Evolutionary conservation across 2,113 vertebrate genomes (phyloP).

Genomic region (Clarias magur): DNA sequence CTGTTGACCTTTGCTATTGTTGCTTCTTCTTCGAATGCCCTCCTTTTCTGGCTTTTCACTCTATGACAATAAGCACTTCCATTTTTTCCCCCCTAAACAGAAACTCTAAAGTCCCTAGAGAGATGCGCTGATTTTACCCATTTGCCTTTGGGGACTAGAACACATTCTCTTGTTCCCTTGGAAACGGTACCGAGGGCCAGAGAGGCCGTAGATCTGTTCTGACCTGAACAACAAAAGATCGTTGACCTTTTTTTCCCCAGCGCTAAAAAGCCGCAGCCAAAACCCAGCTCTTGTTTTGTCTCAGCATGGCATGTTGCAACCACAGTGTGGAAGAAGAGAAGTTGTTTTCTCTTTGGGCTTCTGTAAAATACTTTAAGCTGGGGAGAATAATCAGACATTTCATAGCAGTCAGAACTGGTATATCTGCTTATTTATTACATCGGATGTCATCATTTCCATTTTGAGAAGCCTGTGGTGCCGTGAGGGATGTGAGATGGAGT

Average conservation of each 20-base stretch:
- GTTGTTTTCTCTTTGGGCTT: conserved; percentile 7
- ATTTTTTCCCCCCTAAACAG: conserved; percentile 13
- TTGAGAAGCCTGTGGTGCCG: conserved; percentile 2
- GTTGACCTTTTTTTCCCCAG: conserved; percentile 38
- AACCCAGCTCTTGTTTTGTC: conserved; percentile 37
- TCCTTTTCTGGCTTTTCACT: conserved; percentile 21
- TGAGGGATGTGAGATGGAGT: conserved; percentile 11
- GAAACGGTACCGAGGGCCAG: conserved; percentile 67
- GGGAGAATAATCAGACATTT: not conserved
- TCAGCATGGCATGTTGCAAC: conserved; percentile 27
- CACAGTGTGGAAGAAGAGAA: not conserved
- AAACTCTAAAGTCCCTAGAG: conserved; percentile 46
- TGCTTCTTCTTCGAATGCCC: conserved; percentile 26
- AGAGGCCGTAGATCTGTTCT: conserved; percentile 60
- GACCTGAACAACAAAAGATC: conserved; percentile 56
- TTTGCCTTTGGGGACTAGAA: conserved; percentile 52
- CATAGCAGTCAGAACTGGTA: not conserved
- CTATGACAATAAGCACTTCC: conserved; percentile 36
- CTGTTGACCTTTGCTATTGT: conserved; percentile 28
- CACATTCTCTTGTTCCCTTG: conserved; percentile 67
- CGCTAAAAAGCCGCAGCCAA: conserved; percentile 27
- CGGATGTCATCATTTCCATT: conserved; percentile 3
- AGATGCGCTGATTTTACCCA: conserved; percentile 52
- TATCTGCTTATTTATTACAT: conserved; percentile 11
- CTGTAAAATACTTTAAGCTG: not conserved